phyloP scores from a whole-genome alignment of 2,113 vertebrate genomes.

The Melospiza melodia region DNA sequence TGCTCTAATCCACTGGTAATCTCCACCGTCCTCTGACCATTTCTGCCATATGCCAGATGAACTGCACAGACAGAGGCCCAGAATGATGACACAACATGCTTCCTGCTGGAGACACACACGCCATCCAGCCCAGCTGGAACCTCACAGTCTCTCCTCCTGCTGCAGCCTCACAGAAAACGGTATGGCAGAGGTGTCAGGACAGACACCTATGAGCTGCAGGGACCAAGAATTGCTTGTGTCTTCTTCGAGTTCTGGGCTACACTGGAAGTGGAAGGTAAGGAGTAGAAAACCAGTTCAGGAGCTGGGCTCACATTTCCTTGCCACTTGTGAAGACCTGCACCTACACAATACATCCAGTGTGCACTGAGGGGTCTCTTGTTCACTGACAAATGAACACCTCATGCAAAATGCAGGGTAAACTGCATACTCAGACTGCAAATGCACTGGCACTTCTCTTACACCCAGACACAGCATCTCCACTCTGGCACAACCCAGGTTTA shows the following conservation, averaged over 20 bases:
- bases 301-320: neutral
- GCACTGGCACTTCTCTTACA: neutral
- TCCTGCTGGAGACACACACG: neutral
- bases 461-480: neutral
- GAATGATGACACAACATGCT: neutral
- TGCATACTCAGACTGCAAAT: neutral
- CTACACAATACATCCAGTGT: neutral
- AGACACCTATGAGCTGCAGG: neutral
- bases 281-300: neutral
- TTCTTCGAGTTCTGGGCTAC: neutral
- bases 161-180: neutral
- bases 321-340: neutral
- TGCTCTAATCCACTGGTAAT: slow-evolving; percentile 46
- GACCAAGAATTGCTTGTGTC: neutral
- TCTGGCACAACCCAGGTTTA: neutral
- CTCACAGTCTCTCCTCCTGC: neutral
- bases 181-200: neutral
- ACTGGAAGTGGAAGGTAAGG: neutral
- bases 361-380: neutral
- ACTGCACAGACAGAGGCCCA: neutral
- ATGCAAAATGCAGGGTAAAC: neutral
- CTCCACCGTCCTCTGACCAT: slow-evolving; percentile 32
- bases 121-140: neutral
- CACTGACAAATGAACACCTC: neutral
- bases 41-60: slow-evolving; percentile 53